Percentiles rank a stretch among this genome's conserved stretches.
These are phyloP conservation scores for Chrysolina oricalcia DNA, from an alignment of 2,888 invertebrate species.

Conservation along the genomic window DNA sequence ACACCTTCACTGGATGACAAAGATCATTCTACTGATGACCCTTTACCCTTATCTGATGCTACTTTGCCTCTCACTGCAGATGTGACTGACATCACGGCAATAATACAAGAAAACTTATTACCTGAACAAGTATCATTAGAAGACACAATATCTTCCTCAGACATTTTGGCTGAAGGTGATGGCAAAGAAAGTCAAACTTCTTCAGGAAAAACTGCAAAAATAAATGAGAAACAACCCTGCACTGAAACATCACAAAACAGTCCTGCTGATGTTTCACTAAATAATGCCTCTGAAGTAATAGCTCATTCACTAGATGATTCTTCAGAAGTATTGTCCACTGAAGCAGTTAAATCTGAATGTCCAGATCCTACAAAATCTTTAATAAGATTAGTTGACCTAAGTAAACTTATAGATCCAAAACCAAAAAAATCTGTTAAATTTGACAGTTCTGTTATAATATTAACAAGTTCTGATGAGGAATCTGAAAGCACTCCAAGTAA, in stretches of 20 bases:
- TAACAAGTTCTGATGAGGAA: constrained; percentile 67
- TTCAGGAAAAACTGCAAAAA: neutral
- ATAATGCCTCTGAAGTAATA: neutral
- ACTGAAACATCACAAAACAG: neutral
- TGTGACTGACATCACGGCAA: neutral
- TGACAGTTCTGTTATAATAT: constrained; percentile 63
- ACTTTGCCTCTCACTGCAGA: neutral
- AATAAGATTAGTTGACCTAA: constrained; percentile 68
- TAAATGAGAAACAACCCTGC: neutral
- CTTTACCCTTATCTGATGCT: neutral
- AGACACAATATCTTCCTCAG: neutral
- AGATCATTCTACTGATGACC: neutral
- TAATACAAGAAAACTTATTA: neutral
- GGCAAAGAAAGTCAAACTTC: constrained; percentile 12
- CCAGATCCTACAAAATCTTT: constrained; percentile 46
- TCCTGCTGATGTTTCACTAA: neutral
- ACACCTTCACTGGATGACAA: neutral
- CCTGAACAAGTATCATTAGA: neutral
- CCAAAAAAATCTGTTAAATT: constrained; percentile 57
- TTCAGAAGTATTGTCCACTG: neutral
- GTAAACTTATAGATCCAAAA: constrained; percentile 65
- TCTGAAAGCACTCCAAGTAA: constrained; percentile 36
- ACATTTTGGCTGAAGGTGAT: neutral
- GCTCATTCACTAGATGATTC: neutral
- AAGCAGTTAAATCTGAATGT: constrained; percentile 10